A percentile compares a stretch with the other conserved stretches of the same genome.
phyloP scores from a whole-genome alignment of 2,888 invertebrate species.

The Pristionchus maxplancki region DNA sequence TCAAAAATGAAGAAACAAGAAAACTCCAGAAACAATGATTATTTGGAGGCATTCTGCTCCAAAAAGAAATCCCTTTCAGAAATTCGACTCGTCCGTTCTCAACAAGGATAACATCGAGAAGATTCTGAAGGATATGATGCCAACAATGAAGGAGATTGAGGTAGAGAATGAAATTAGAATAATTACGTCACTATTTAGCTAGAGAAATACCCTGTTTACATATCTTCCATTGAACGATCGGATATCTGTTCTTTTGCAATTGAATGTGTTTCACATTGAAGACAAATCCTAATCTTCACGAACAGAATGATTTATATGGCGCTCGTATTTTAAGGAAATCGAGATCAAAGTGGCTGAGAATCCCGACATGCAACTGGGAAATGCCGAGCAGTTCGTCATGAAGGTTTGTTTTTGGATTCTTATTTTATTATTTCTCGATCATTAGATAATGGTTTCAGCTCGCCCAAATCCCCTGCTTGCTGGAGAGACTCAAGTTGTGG shows the following conservation, averaged over 20 bases:
- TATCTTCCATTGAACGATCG: background rate
- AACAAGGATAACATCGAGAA: conserved; percentile 90
- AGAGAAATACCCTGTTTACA: no score
- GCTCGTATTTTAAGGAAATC: conserved; percentile 58
- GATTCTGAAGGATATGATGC: conserved; percentile 93
- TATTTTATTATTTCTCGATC: background rate
- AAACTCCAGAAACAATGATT: no score
- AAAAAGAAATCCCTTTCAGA: conserved; percentile 81
- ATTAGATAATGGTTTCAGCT: conserved; percentile 79
- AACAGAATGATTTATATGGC: background rate
- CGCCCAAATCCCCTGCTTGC: conserved; percentile 93
- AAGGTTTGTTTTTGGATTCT: conserved; percentile 81
- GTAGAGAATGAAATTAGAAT: no score
- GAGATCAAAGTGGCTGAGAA: conserved; percentile 83
- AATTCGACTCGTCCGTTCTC: conserved; percentile 98
- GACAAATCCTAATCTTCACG: no score
- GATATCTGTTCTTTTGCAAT: background rate
- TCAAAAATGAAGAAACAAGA: no score
- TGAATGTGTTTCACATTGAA: background rate
- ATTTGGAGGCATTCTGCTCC: no score
- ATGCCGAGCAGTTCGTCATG: conserved; percentile 98
- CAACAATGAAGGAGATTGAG: conserved; percentile 88
- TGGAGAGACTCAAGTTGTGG: conserved; percentile 93
- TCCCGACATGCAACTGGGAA: conserved; percentile 90
- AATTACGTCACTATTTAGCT: no score